Evolutionary conservation across 2,113 vertebrate genomes (phyloP), one percentile per base, ranked within the genome.

Genomic region (Ornithorhynchus anatinus): DNA sequence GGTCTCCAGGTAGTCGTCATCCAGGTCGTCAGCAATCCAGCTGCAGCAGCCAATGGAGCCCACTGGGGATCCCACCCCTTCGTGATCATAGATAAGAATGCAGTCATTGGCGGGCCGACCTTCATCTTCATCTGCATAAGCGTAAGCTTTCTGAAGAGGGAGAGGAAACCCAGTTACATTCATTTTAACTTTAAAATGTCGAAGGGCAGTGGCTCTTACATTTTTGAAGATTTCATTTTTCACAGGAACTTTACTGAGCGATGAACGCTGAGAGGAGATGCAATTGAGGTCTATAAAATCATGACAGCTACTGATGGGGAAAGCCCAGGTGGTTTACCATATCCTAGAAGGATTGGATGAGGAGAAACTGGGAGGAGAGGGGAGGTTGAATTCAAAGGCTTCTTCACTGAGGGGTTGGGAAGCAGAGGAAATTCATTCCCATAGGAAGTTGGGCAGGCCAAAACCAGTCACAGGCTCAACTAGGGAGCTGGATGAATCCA

Each of bases 31-130:
- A 25, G 95, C 93, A 32, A 96, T 91, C 73, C 95, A 91, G 73
- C 94, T 96, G 86, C 96, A 98, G 86, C 96, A 96, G 20, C 96
- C 96, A 7, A 97, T 89, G 0, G 97, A 98, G 45, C 96, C 96
- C 17, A 91, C 92, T 1, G 86, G 91, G 9, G 95, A 96, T 25
- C 86, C 94, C 0, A 85, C 51, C 37, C 95, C 96, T 81, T 99
- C 98, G 0, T 95, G 93, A 59, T 95, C 87, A 16, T 94, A 99
- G 52, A 95, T 80, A 63, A 92, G 68, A 23, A 94, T 16, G 15
- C 48, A 74, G 20, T 99, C 96, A 5, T 89, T 92, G 57, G 93
- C 92, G 0, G 92, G 90, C 1, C 90, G 89, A 42, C 91, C 88
- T 42, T 92, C 89, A 12, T 89, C 92, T 70, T 90, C 86, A 23